Evolutionary conservation across 2,888 invertebrate genomes (phyloP), one percentile per base, ranked within the genome.

Genomic region (Entomobrya proxima): DNA sequence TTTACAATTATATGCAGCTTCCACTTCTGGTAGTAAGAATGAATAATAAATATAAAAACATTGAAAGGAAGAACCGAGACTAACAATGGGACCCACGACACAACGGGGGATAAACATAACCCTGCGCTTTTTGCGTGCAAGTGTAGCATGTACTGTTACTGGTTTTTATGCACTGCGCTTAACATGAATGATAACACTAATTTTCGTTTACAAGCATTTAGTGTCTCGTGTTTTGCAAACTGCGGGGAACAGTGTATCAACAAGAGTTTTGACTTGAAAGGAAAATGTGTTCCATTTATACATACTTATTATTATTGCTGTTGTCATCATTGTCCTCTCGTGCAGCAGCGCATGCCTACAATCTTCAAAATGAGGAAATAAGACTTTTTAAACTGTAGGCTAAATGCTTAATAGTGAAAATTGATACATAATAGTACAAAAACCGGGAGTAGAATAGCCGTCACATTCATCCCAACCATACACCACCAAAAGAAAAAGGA

Each of bases 221-320:
- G 27, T 27, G 13, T 5, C 7, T 55, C 27, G 6, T 24, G 27
- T 13, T 11, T 5, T 21, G 55, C 55, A 27, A 55, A 55, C 7
- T 50, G n/a, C 47, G 27, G 27, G 9, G 0, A 55, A 52, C n/a
- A 32, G 15, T n/a, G 61, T 52, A 18, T 15, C n/a, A n/a, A 61
- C 61, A 32, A 32, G 61, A 61, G 61, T 18, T 13, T 37, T 21
- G 18, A 37, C 37, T 37, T 21, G 64, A 64, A 64, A 64, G 37
- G 64, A 35, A 64, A 80, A 80, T 72, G 55, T 58, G 80, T 80
- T 80, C 80, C 80, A 80, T 80, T 80, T 80, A 55, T 18, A 40
- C 44, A n/a, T n/a, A n/a, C n/a, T n/a, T n/a, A n/a, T n/a, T n/a
- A n/a, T 72, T 18, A n/a, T 58, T 30, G 30, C 72, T 18, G 24